These are phyloP conservation scores for Illadopsis cleaveri DNA, from an alignment of 2,113 vertebrate species.

Conservation along the genomic window DNA sequence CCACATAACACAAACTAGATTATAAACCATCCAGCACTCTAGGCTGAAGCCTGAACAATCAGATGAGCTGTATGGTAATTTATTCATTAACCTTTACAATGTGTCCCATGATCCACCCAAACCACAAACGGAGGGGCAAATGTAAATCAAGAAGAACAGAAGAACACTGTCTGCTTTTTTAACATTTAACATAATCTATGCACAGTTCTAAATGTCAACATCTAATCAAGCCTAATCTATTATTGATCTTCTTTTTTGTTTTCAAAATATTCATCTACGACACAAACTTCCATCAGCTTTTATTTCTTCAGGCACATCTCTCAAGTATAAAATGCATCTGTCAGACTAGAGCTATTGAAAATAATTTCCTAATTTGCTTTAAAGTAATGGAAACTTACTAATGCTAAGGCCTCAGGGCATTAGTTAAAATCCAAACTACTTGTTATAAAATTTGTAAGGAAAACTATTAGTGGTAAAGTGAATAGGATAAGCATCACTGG, in stretches of 20 bases:
- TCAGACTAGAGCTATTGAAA: slow-evolving; percentile 1
- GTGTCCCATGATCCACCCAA: neutral
- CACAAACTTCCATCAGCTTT: slow-evolving; percentile 12
- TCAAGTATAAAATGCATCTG: slow-evolving; percentile 27
- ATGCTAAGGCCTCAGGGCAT: neutral
- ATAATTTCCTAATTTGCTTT: slow-evolving; percentile 17
- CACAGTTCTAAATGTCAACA: slow-evolving; percentile 69
- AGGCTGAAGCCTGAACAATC: neutral
- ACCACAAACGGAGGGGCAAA: neutral
- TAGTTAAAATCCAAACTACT: slow-evolving; percentile 14
- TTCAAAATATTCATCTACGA: slow-evolving; percentile 56
- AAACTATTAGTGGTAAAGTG: neutral
- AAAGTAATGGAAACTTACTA: neutral
- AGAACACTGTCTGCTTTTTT: slow-evolving; percentile 12
- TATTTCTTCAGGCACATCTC: slow-evolving; percentile 18
- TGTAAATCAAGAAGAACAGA: slow-evolving; percentile 46
- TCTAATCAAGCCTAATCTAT: slow-evolving; percentile 65
- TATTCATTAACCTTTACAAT: slow-evolving; percentile 30
- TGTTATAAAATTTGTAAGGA: neutral
- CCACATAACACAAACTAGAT: neutral
- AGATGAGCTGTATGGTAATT: neutral
- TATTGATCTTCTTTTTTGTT: slow-evolving; percentile 62
- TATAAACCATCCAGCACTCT: neutral
- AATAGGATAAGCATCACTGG: neutral
- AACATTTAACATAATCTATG: slow-evolving; percentile 62